Evolutionary conservation across 2,888 invertebrate species (phyloP).

Genomic region (Euproctis similis): DNA sequence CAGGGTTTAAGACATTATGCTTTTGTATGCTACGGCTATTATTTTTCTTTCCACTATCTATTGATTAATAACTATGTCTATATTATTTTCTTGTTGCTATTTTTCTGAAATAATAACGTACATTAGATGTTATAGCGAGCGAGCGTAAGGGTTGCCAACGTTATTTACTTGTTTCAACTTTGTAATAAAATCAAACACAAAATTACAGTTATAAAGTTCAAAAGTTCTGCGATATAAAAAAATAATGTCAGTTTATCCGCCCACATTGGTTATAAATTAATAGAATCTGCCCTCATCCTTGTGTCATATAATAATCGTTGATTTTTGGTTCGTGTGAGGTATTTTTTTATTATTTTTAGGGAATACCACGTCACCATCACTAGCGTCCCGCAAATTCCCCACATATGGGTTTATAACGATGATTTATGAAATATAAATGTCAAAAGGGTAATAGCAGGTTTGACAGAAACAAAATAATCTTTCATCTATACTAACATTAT

Average conservation of each 20-base stretch:
- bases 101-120: constrained; percentile 1
- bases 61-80: neutral
- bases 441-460: constrained; percentile 38
- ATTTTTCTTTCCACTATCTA: constrained; percentile 1
- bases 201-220: constrained; percentile 56
- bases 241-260: constrained; percentile 71
- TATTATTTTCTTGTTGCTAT: neutral
- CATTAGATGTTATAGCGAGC: neutral
- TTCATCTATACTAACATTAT: too few species aligned
- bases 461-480: too few species aligned
- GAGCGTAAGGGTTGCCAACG: constrained; percentile 9
- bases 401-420: constrained; percentile 52
- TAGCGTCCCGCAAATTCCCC: constrained; percentile 51
- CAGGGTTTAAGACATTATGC: neutral
- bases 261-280: constrained; percentile 76
- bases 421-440: constrained; percentile 43
- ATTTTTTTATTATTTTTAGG: constrained; percentile 67
- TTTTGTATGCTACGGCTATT: neutral
- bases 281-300: constrained; percentile 68
- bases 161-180: constrained; percentile 37
- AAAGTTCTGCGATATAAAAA: constrained; percentile 52
- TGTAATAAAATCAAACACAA: constrained; percentile 54
- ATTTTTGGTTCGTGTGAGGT: constrained; percentile 71
- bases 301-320: constrained; percentile 68
- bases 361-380: constrained; percentile 48